Evolutionary conservation across 2,797 vertebrate genomes (phyloP).

Genomic region (Cichlasoma orientale): DNA sequence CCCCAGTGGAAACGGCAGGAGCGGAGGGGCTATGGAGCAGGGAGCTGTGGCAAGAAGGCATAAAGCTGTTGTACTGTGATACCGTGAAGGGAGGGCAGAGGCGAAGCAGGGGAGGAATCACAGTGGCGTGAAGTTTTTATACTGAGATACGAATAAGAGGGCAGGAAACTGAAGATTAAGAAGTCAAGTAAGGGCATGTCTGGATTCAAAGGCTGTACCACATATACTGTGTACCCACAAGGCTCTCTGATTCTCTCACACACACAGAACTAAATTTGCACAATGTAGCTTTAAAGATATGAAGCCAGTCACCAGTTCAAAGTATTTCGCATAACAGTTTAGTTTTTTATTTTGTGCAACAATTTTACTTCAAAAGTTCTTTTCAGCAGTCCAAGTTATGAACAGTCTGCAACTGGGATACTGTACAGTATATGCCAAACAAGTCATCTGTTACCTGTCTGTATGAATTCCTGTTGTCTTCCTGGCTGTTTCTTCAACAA

Average conservation of each 20-base stretch:
- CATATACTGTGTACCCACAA: conserved; percentile 29
- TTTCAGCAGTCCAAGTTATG: conserved; percentile 2
- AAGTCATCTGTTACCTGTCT: neutral
- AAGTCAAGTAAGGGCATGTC: conserved; percentile 80
- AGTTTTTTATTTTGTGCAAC: conserved; percentile 36
- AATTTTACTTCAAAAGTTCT: neutral
- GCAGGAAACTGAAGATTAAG: conserved; percentile 83
- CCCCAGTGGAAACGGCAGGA: conserved; percentile 73
- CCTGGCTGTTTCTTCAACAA: conserved; percentile 2
- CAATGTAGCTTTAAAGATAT: conserved; percentile 16
- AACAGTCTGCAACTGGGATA: neutral
- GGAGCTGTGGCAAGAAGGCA: conserved; percentile 57
- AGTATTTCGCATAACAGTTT: conserved; percentile 32
- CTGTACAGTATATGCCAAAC: neutral
- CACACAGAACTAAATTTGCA: neutral
- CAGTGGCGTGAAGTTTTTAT: conserved; percentile 72
- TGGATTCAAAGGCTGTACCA: conserved; percentile 53
- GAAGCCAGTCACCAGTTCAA: conserved; percentile 23
- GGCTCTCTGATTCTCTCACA: conserved; percentile 30
- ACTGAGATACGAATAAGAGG: conserved; percentile 68
- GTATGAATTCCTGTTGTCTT: neutral
- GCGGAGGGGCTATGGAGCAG: conserved; percentile 45
- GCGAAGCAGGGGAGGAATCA: conserved; percentile 60
- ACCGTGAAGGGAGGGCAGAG: conserved; percentile 53
- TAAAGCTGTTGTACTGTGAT: conserved; percentile 66